A percentile compares a stretch with the other conserved stretches of the same genome.
These are phyloP conservation scores for Magallana nippona DNA, from an alignment of 2,888 invertebrate genomes.

Conservation along the genomic window DNA sequence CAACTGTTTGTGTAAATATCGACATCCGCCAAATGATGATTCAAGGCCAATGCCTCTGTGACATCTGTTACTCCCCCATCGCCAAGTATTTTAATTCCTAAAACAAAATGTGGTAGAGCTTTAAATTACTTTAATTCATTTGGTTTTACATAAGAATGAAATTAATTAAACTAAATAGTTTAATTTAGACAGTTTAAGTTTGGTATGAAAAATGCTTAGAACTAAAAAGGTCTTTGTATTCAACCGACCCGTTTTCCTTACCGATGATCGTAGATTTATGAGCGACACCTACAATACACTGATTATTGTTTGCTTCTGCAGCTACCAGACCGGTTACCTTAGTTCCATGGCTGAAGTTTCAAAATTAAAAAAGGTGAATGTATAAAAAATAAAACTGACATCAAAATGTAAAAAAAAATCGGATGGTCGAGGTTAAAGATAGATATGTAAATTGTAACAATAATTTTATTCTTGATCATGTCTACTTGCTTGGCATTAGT, in stretches of 20 bases:
- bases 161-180: too few species aligned
- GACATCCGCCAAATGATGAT: neutral
- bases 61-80: neutral
- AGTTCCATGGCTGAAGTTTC: slow-evolving; percentile 38
- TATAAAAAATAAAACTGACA: neutral
- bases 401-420: too few species aligned
- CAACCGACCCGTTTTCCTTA: neutral
- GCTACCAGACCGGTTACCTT: slow-evolving; percentile 23
- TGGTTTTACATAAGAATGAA: too few species aligned
- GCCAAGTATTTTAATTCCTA: neutral
- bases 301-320: slow-evolving; percentile 29
- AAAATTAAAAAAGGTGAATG: neutral
- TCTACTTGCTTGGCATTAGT: too few species aligned
- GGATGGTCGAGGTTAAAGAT: too few species aligned
- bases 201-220: too few species aligned
- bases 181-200: too few species aligned
- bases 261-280: slow-evolving; percentile 15
- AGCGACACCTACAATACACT: slow-evolving; percentile 38
- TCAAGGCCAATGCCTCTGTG: slow-evolving; percentile 18
- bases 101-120: neutral
- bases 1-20: slow-evolving; percentile 42
- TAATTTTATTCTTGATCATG: too few species aligned
- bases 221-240: too few species aligned
- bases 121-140: too few species aligned
- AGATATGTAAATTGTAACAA: too few species aligned